Conservation (phyloP, 1,140 invertebrate species). For the Drosophila nigromelanica region DNA sequence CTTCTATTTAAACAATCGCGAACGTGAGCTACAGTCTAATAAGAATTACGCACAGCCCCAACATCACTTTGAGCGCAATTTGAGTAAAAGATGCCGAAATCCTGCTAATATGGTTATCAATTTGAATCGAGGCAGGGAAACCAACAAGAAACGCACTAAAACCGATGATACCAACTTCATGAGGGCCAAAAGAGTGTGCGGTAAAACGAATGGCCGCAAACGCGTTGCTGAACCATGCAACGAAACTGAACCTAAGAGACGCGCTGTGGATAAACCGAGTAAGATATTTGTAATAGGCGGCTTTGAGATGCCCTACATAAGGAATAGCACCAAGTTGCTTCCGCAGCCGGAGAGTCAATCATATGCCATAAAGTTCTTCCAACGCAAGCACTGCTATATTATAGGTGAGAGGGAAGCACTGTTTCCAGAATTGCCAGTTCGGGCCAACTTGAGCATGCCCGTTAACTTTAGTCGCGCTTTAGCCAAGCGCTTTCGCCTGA, state of each 20-base stretch:
- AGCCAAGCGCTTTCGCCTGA: neutral
- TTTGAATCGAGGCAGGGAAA: no score
- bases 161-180: no score
- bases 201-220: neutral
- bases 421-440: neutral
- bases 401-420: neutral
- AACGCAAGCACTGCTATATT: constrained; percentile 2
- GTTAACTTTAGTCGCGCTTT: neutral
- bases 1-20: neutral
- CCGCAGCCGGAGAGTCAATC: constrained; percentile 27
- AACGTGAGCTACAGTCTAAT: neutral
- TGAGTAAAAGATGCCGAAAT: neutral
- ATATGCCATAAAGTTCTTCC: constrained; percentile 19
- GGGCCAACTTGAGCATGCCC: neutral
- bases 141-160: no score
- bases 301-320: constrained; percentile 19
- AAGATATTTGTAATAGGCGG: constrained; percentile 27
- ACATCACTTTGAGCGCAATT: no score
- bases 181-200: no score
- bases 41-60: neutral
- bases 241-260: neutral
- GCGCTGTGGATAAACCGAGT: neutral
- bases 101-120: neutral
- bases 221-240: neutral
- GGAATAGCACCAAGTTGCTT: fast-evolving